phyloP scores from a whole-genome alignment of 2,797 vertebrate species.

The Sebastes itinus region DNA sequence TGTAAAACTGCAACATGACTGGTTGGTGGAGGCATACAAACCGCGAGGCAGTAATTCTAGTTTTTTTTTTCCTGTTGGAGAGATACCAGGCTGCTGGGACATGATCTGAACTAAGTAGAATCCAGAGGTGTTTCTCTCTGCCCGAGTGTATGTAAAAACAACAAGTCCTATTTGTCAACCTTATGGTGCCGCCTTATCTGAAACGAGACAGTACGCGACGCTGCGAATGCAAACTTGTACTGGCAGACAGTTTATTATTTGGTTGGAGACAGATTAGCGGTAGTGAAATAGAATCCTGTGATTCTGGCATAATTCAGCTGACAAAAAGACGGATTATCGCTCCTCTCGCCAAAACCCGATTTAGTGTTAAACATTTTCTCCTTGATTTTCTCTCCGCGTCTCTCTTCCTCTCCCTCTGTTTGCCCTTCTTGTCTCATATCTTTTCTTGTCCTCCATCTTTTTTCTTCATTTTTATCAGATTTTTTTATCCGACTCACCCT shows the following conservation, averaged over 20 bases:
- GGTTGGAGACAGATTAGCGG: conserved; percentile 57
- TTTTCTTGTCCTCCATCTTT: neutral
- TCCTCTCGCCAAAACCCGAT: conserved; percentile 22
- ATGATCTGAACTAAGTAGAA: neutral
- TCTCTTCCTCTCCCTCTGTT: neutral
- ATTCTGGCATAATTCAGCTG: conserved; percentile 56
- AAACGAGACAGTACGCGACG: conserved; percentile 26
- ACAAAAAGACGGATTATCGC: conserved; percentile 61
- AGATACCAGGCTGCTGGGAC: neutral
- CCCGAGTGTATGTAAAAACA: neutral
- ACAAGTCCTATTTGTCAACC: conserved; percentile 36
- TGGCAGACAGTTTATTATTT: conserved; percentile 53
- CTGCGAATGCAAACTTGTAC: conserved; percentile 30
- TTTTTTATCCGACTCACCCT: neutral
- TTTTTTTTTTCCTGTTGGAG: neutral
- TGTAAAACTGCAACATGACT: too few species aligned
- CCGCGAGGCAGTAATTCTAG: too few species aligned
- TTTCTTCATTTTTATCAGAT: neutral
- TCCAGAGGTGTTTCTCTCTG: conserved; percentile 9
- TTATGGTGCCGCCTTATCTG: conserved; percentile 53
- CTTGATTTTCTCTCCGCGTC: neutral
- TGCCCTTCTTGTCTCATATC: neutral
- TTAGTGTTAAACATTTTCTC: conserved; percentile 36
- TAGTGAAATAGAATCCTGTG: conserved; percentile 48
- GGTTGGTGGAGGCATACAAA: too few species aligned